These are phyloP conservation scores for Aphaenogaster floridana DNA, from an alignment of 1,140 invertebrate genomes.

Conservation along the genomic window DNA sequence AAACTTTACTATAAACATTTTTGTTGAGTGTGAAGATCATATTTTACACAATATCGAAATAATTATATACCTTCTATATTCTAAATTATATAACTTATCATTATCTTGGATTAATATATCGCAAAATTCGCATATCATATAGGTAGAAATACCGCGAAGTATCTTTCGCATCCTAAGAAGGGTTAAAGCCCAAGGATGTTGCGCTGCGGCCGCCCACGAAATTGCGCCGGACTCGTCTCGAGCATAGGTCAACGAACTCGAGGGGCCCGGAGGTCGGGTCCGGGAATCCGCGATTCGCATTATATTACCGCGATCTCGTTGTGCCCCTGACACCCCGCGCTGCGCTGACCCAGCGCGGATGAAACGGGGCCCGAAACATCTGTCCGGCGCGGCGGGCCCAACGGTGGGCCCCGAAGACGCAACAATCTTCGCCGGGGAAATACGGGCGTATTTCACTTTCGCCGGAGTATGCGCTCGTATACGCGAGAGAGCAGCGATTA, in stretches of 20 bases:
- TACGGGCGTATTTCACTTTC: conserved; percentile 63
- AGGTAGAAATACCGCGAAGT: neutral
- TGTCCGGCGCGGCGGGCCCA: conserved; percentile 51
- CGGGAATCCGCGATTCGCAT: conserved; percentile 66
- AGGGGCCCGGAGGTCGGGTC: conserved; percentile 19
- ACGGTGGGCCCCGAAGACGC: conserved; percentile 45
- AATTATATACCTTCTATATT: neutral
- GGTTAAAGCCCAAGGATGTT: conserved; percentile 40
- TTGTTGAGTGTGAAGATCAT: neutral
- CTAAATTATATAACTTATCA: neutral
- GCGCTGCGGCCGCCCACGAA: conserved; percentile 48
- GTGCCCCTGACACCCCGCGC: conserved; percentile 32
- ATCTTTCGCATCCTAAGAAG: conserved; percentile 17
- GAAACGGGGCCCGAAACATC: conserved; percentile 68
- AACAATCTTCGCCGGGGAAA: conserved; percentile 53
- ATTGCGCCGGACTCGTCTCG: conserved; percentile 42
- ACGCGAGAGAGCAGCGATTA: conserved; percentile 32
- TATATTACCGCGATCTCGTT: conserved; percentile 61
- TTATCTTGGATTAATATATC: neutral
- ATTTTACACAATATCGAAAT: neutral
- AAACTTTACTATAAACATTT: neutral
- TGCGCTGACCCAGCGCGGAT: conserved; percentile 26
- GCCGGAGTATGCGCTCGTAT: conserved; percentile 13
- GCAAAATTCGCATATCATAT: neutral
- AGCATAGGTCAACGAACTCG: conserved; percentile 68